Base-by-base conservation (phyloP, 2,888 invertebrate genomes). In the Erannis defoliaria region DNA sequence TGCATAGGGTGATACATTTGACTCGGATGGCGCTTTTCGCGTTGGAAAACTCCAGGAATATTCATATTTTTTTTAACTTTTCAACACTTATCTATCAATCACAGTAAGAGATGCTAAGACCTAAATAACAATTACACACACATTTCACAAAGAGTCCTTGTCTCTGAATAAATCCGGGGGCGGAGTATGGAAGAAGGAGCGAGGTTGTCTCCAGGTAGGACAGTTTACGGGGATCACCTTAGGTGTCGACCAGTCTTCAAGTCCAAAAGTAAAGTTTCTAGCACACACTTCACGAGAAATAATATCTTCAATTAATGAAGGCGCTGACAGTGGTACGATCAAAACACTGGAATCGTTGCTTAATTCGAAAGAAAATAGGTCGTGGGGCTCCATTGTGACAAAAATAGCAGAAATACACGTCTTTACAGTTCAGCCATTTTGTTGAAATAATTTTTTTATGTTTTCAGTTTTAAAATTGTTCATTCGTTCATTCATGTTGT, bases 351-450 rank as follows among this genome's bases (percentile, higher is more conserved):
- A 67, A 71, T 77, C 81, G 77, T 85, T 82, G 80, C 76, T 82
- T 77, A 79, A 71, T 79, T 84, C 80, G 72, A 74, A 81, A 82
- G 78, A 77, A 67, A 75, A 65, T 76, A 81, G 80, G 80, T 82
- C 88, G 71, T 77, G 76, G 74, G 78, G 85, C 92, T 92, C 92
- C 92, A 93, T 93, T 89, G 77, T 93, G 81, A 78, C 78, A 74
- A 84, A 77, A 82, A 81, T 80, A 78, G 67, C 75, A 77, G 76
- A 75, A 82, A 80, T 77, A 87, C 84, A 90, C 91, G 90, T 91
- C 88, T 87, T 88, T 88, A 93, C 78, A 88, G 80, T 89, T 89
- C 92, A 84, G 92, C 92, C 92, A 93, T 93, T 90, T 93, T 92
- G 92, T 79, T 62, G 73, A 77, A 83, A 84, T 81, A 73, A 51